Base-by-base conservation (phyloP, 1,140 invertebrate species). In the Neodiprion virginianus region DNA sequence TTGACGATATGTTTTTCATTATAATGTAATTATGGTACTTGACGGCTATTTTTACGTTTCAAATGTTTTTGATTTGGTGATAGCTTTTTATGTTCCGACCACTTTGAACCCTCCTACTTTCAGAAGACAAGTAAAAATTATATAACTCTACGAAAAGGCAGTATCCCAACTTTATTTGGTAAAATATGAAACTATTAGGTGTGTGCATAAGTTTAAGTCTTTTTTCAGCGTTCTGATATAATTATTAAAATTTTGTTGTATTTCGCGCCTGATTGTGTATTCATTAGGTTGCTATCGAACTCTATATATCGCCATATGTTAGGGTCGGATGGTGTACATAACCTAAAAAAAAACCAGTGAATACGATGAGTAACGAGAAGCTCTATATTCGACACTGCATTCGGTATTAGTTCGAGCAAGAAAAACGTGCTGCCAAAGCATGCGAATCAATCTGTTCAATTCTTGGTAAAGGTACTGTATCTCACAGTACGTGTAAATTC, bases 301-400 rank as follows among this genome's bases (percentile, higher is more conserved):
- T 61, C n/a, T 61, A 61, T n/a, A 11, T 11, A 11, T 1, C 10
- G n/a, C 53, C 10, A 61, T n/a, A n/a, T 61, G 10, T 61, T 61
- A 61, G 10, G 53, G n/a, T 61, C n/a, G 10, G n/a, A 61, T 61
- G 10, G 53, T 61, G 53, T n/a, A n/a, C 53, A 21, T 21, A 21
- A 21, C 17, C 17, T 21, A 21, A 21, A 21, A 21, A 21, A 21
- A 21, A 21, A 21, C 10, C 53, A 61, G 53, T 61, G 53, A 61
- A 61, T n/a, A 61, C 53, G n/a, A 61, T 61, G 53, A 61, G 53
- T n/a, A n/a, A 61, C 53, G 53, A 61, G n/a, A 61, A 61, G 1
- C n/a, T 61, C 10, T 61, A 61, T 61, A 61, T 61, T 61, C 53
- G 53, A 61, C 53, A 61, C n/a, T 61, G 53, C n/a, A 61, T 61